Base-by-base conservation (phyloP, 1,140 invertebrate genomes). In the Apis cerana region DNA sequence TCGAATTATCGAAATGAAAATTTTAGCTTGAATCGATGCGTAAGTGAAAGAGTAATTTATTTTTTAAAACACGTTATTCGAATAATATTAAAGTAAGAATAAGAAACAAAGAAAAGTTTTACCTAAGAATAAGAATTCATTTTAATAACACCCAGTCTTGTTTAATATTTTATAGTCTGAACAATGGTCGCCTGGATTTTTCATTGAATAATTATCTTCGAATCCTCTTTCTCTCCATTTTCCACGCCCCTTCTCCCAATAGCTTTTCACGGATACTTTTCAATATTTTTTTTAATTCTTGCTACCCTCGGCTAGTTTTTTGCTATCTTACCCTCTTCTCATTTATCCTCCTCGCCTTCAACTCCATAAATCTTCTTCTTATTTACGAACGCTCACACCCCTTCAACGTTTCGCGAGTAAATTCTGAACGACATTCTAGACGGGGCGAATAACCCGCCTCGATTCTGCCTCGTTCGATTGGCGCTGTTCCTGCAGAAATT, bases 381-480 rank as follows among this genome's bases (percentile, higher is more conserved):
- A 7, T 64, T 64, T 17, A 43, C 27, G 12, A 10, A 17, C 23
- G 17, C 15, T 8, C 23, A 17, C 9, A 9, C 8, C 13, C 13
- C 13, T 13, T 17, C 64, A 17, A 3, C 33, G 27, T 33, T 43
- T 43, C 33, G 10, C 64, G 64, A 67, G 11, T 67, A 43, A 67
- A 67, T 67, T 67, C 33, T 21, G 21, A 67, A 67, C 33, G 64
- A 43, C 33, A 23, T 10, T 10, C 17, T 43, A 13, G 10, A 17
- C 33, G 10, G 3, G 17, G 62, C 19, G 64, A 65, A 43, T 21
- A 54, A 70, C 48, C 15, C 21, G 52, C 33, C 64, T 50, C 65
- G 58, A 58, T 67, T 69, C 59, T 23, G n/a, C 27, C 17, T 7
- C 33, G 50, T 62, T 74, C 56, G 79, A 69, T 67, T 67, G 64